Evolutionary conservation across 2,113 vertebrate species (phyloP).

Genomic region (Oxyruncus cristatus): DNA sequence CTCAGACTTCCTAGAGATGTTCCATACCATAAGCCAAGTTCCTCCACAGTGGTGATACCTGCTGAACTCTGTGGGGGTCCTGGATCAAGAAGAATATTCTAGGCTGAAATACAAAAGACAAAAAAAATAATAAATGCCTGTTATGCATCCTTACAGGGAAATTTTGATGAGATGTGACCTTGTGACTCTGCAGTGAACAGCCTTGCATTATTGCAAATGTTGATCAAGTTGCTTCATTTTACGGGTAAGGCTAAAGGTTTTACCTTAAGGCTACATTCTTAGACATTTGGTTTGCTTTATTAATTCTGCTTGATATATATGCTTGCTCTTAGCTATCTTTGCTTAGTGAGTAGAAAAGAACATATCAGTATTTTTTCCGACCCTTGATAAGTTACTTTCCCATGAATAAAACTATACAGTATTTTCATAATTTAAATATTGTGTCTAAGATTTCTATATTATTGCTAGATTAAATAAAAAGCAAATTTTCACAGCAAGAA

Average conservation of each 20-base stretch:
- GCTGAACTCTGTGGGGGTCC: not conserved
- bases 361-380: not conserved
- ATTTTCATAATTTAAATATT: not conserved
- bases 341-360: not conserved
- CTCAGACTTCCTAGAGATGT: not conserved
- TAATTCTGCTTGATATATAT: conserved; percentile 43
- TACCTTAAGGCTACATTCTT: conserved; percentile 21
- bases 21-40: not conserved
- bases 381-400: not conserved
- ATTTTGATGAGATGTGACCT: conserved; percentile 3
- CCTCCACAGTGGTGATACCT: not conserved
- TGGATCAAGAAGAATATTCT: not conserved
- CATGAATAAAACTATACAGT: not conserved
- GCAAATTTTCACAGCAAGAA: not conserved
- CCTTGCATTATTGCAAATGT: not conserved
- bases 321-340: not conserved
- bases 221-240: conserved; percentile 33
- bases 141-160: not conserved
- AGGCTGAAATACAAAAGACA: not conserved
- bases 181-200: not conserved
- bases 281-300: conserved; percentile 33
- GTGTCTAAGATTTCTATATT: not conserved
- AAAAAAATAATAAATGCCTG: conserved; percentile 15
- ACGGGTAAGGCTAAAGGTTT: conserved; percentile 3
- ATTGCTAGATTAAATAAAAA: not conserved